Evolutionary conservation across 2,113 vertebrate species (phyloP).

Genomic region (Progne subis): DNA sequence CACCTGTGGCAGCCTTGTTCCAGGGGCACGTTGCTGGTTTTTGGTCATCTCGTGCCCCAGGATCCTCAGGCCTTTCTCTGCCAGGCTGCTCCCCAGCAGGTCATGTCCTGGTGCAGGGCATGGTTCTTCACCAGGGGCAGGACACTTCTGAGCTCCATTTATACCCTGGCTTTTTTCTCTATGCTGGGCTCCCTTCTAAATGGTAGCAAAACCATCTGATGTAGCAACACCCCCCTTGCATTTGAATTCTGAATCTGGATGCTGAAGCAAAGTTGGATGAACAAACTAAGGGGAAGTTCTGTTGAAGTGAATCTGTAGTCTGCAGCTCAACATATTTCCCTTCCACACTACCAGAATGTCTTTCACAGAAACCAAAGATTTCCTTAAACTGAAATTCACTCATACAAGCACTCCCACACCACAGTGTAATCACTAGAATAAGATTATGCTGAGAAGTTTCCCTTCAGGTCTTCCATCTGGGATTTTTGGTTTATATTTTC

Average conservation of each 20-base stretch:
- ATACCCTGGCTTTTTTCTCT: rapidly evolving
- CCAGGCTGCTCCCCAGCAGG: background rate
- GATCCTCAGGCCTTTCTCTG: background rate
- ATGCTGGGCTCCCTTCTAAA: background rate
- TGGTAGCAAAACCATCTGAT: background rate
- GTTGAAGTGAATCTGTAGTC: background rate
- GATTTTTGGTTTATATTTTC: conserved; percentile 26
- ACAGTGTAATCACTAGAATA: background rate
- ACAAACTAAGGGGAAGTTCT: background rate
- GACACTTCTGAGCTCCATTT: background rate
- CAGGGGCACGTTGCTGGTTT: background rate
- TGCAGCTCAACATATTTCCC: background rate
- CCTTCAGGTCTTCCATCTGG: background rate
- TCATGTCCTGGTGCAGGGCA: background rate
- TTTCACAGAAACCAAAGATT: conserved; percentile 24
- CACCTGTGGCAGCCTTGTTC: background rate
- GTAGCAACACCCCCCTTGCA: background rate
- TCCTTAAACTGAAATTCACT: conserved; percentile 9
- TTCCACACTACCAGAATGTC: background rate
- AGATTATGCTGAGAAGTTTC: background rate
- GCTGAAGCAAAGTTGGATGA: background rate
- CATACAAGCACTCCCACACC: background rate
- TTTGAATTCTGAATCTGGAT: background rate
- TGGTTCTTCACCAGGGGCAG: background rate
- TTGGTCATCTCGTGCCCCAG: no score